Conservation (phyloP, 2,888 invertebrate genomes). For the Anorthoa munda region DNA sequence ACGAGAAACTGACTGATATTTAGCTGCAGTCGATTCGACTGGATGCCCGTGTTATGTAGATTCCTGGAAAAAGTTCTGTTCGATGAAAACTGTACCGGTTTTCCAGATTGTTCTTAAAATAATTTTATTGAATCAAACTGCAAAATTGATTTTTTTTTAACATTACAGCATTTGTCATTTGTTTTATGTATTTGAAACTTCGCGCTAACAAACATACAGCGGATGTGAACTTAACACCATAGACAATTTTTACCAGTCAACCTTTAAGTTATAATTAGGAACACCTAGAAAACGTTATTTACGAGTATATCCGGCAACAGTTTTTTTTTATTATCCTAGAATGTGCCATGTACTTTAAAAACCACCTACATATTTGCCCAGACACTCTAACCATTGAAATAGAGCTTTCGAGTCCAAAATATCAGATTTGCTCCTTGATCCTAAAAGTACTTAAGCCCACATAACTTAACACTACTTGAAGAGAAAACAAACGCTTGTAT, state of each 20-base stretch:
- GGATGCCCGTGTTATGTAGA: not conserved
- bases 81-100: not conserved
- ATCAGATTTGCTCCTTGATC: not conserved
- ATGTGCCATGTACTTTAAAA: no score
- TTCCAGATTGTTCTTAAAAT: not conserved
- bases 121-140: not conserved
- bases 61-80: not conserved
- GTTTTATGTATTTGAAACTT: no score
- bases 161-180: no score
- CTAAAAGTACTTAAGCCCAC: not conserved
- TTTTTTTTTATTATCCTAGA: no score
- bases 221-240: no score
- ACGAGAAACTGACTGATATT: conserved; percentile 2
- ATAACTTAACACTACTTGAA: not conserved
- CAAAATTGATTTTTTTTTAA: no score
- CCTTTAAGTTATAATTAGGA: not conserved
- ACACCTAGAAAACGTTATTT: no score
- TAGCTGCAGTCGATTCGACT: not conserved
- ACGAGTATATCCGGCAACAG: no score
- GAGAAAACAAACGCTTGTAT: conserved; percentile 5
- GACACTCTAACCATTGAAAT: no score
- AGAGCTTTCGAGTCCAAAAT: not conserved
- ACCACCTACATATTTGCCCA: no score
- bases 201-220: no score
- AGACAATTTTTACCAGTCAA: not conserved